phyloP scores from a whole-genome alignment of 2,113 vertebrate genomes.

The Isichthys henryi region DNA sequence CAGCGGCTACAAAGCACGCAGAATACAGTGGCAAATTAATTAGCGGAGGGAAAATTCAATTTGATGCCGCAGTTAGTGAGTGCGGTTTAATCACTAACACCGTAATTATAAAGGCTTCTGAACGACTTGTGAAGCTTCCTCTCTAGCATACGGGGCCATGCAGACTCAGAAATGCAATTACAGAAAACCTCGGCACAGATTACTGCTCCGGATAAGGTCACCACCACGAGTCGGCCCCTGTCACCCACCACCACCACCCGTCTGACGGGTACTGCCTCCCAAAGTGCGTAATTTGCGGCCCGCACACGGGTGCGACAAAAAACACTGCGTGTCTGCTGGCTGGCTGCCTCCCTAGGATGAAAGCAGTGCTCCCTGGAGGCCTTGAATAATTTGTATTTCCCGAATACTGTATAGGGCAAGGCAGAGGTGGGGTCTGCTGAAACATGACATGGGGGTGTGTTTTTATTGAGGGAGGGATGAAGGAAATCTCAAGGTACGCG shows the following conservation, averaged over 20 bases:
- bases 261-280: neutral
- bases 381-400: neutral
- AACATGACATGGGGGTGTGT: neutral
- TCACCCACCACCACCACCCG: neutral
- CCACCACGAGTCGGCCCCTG: neutral
- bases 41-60: constrained; percentile 17
- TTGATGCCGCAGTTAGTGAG: constrained; percentile 14
- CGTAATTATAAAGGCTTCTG: constrained; percentile 9
- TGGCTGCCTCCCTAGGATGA: neutral
- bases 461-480: neutral
- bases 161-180: constrained; percentile 16
- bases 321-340: neutral
- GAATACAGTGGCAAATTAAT: constrained; percentile 13
- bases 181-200: neutral
- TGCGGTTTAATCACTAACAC: constrained; percentile 15
- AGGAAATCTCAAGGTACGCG: neutral
- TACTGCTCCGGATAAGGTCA: neutral
- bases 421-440: neutral
- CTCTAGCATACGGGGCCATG: neutral
- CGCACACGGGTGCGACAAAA: neutral
- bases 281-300: neutral
- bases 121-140: neutral
- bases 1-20: neutral
- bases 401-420: constrained; percentile 5
- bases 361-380: neutral